Evolutionary conservation across 2,797 vertebrate species (phyloP).

Genomic region (Catamblyrhynchus diadema): DNA sequence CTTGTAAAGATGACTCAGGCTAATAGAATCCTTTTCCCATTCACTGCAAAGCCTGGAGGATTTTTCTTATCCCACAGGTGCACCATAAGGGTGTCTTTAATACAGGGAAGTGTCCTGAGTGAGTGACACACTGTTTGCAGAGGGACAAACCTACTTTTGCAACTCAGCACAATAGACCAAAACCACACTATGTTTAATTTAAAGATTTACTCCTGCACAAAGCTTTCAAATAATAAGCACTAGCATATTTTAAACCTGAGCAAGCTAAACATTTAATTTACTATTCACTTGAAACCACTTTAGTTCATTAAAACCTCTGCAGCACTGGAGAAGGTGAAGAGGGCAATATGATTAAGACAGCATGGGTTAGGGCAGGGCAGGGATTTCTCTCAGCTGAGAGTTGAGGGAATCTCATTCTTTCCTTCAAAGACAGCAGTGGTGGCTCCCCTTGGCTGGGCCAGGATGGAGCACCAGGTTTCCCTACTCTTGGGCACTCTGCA

Average conservation of each 20-base stretch:
- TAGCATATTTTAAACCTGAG: slow-evolving; percentile 13
- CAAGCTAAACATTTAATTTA: slow-evolving; percentile 24
- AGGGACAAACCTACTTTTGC: neutral
- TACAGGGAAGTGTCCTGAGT: neutral
- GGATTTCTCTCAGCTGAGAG: neutral
- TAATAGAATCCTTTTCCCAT: neutral
- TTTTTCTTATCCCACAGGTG: neutral
- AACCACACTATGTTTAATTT: neutral
- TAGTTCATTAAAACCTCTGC: neutral
- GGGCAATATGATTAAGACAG: neutral
- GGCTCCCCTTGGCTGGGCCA: neutral
- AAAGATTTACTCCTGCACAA: neutral
- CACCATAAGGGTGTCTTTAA: neutral
- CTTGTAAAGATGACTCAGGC: neutral
- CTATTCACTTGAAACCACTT: neutral
- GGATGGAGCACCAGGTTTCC: neutral
- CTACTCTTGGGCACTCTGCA: neutral
- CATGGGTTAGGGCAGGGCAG: neutral
- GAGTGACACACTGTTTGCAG: neutral
- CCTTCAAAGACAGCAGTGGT: neutral
- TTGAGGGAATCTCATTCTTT: neutral
- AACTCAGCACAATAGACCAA: neutral
- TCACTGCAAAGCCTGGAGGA: neutral
- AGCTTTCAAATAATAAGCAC: slow-evolving; percentile 9
- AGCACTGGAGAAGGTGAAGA: neutral